Evolutionary conservation across 2,113 vertebrate genomes (phyloP).

Genomic region (Danio rerio): DNA sequence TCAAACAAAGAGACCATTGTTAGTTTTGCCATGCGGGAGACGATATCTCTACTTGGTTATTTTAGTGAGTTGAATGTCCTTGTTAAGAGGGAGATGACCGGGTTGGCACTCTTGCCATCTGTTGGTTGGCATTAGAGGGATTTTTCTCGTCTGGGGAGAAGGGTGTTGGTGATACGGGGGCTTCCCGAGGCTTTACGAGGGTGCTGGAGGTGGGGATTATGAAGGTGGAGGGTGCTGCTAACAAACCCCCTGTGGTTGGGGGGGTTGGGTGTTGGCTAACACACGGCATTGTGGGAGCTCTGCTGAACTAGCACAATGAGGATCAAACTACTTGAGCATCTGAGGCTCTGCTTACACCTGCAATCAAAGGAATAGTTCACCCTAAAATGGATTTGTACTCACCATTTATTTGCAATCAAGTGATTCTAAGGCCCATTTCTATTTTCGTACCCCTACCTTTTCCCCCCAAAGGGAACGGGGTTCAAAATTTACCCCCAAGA

Average conservation of each 20-base stretch:
- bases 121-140: constrained; percentile 34
- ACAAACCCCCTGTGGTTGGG: constrained; percentile 4
- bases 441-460: no score
- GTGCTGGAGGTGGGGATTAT: constrained; percentile 34
- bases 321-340: constrained; percentile 41
- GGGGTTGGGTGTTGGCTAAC: not conserved
- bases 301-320: constrained; percentile 43
- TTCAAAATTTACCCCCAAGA: no score
- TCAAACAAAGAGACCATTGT: not conserved
- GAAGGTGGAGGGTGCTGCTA: not conserved
- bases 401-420: no score
- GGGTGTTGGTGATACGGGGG: not conserved
- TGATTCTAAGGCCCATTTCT: no score
- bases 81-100: not conserved
- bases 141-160: not conserved
- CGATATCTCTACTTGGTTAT: not conserved
- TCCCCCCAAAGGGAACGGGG: no score
- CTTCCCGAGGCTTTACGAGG: not conserved
- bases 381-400: no score
- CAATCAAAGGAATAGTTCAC: no score
- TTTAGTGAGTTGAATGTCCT: not conserved
- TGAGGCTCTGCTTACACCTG: not conserved
- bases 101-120: constrained; percentile 15
- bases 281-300: not conserved
- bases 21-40: not conserved